Evolutionary conservation across 1,140 invertebrate genomes (phyloP).

Genomic region (Sycophaga agraensis): DNA sequence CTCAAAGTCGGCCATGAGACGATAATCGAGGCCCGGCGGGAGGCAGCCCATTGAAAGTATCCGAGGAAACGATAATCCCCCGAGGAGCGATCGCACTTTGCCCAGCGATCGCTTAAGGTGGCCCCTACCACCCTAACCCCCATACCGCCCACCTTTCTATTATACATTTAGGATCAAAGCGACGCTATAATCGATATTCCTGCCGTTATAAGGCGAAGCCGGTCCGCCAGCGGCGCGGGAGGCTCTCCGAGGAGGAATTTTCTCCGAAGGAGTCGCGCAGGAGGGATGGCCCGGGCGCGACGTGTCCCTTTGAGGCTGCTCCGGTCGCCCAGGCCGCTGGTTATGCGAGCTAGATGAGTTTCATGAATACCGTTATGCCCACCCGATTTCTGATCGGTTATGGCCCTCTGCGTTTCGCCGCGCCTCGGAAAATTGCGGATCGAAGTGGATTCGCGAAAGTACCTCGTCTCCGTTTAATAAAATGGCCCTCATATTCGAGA

Average conservation of each 20-base stretch:
- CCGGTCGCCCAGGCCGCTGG: background rate
- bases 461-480: too few species aligned
- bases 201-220: background rate
- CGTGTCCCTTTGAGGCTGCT: background rate
- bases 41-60: background rate
- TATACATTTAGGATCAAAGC: constrained; percentile 24
- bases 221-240: background rate
- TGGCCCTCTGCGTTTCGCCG: too few species aligned
- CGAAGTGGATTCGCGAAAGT: too few species aligned
- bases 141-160: background rate
- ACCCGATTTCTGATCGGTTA: too few species aligned
- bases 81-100: constrained; percentile 8
- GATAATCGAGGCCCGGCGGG: too few species aligned
- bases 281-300: background rate
- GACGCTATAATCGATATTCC: constrained; percentile 17
- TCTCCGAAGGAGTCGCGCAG: background rate
- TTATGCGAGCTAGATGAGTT: background rate
- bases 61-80: constrained; percentile 13
- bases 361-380: constrained; percentile 2
- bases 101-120: background rate
- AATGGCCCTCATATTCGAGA: too few species aligned
- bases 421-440: too few species aligned
- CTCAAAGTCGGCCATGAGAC: too few species aligned
- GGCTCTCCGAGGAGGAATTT: constrained; percentile 6
- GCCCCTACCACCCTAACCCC: background rate